These are phyloP conservation scores for Sebastes aleutianus DNA, from an alignment of 2,797 vertebrate species.

Conservation along the genomic window DNA sequence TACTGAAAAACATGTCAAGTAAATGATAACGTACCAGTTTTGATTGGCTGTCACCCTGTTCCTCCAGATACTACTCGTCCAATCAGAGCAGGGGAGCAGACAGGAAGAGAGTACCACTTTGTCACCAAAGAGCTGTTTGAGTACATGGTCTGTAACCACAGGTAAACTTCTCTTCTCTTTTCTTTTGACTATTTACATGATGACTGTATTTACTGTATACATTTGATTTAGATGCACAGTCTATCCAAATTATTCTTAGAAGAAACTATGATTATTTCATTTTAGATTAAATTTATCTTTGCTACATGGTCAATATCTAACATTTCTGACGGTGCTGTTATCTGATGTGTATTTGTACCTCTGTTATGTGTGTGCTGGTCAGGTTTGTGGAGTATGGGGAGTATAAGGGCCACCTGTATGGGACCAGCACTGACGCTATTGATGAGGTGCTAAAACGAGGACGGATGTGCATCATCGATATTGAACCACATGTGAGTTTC, in stretches of 20 bases:
- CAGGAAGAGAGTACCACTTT: constrained; percentile 91
- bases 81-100: constrained; percentile 87
- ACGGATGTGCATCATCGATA: constrained; percentile 88
- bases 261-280: background rate
- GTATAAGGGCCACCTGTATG: constrained; percentile 87
- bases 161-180: constrained; percentile 66
- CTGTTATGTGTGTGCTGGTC: background rate
- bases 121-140: constrained; percentile 91
- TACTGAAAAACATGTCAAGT: background rate
- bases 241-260: background rate
- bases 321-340: background rate
- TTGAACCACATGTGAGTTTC: constrained; percentile 88
- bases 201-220: background rate
- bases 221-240: background rate
- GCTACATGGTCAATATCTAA: background rate
- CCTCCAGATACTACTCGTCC: constrained; percentile 89
- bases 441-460: constrained; percentile 83
- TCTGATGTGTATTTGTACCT: background rate
- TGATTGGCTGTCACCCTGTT: constrained; percentile 13
- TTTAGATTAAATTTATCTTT: background rate
- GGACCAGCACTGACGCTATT: constrained; percentile 88
- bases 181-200: background rate
- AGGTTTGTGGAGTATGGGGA: constrained; percentile 93
- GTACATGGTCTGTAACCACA: constrained; percentile 89
- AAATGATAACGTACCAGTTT: background rate